Percentiles rank a stretch among this genome's conserved stretches.
Evolutionary conservation across 2,113 vertebrate species (phyloP).

Genomic region (Barnardius zonarius): DNA sequence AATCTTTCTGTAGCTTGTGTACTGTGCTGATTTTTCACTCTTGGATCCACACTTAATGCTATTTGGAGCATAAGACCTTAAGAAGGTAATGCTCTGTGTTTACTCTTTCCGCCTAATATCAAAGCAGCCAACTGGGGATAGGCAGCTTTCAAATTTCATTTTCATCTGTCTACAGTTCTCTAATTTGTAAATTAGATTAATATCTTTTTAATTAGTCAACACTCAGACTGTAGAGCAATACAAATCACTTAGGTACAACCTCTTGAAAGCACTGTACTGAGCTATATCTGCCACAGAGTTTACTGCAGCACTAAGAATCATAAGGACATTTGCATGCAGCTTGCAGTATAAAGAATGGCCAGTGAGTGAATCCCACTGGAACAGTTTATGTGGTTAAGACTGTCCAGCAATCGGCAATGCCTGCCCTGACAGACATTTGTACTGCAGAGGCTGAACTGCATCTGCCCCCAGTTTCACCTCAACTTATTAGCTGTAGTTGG

Average conservation of each 20-base stretch:
- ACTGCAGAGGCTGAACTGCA: not conserved
- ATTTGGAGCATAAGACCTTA: slow-evolving; percentile 43
- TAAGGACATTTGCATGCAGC: not conserved
- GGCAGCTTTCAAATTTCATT: slow-evolving; percentile 3
- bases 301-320: not conserved
- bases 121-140: slow-evolving; percentile 7
- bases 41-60: slow-evolving; percentile 39
- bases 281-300: not conserved
- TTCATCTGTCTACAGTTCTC: not conserved
- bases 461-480: not conserved
- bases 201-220: slow-evolving; percentile 14
- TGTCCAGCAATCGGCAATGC: not conserved
- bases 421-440: not conserved
- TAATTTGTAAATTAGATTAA: slow-evolving; percentile 26
- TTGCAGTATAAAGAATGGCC: not conserved
- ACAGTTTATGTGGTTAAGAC: not conserved
- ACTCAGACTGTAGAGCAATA: not conserved
- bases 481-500: not conserved
- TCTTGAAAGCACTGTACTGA: not conserved
- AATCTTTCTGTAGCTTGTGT: slow-evolving; percentile 24
- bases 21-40: slow-evolving; percentile 46
- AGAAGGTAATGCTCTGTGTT: slow-evolving; percentile 40
- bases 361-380: not conserved
- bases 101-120: slow-evolving; percentile 6
- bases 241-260: not conserved